These are phyloP conservation scores for Sminthopsis crassicaudata DNA, from an alignment of 2,113 vertebrate genomes.

Conservation along the genomic window DNA sequence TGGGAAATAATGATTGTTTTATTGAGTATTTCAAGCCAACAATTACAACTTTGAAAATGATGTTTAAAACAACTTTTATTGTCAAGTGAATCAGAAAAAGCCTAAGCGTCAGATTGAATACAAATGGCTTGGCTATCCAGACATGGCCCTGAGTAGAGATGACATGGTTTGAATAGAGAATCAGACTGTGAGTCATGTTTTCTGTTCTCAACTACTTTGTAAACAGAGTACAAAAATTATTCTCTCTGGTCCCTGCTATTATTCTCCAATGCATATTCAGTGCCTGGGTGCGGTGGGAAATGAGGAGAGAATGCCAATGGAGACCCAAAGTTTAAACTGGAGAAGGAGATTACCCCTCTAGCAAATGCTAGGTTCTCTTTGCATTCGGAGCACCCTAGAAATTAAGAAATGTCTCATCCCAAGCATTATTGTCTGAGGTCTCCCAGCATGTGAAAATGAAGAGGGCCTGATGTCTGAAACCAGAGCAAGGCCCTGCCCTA, in stretches of 20 bases:
- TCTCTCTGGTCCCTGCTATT: not conserved
- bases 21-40: conserved; percentile 40
- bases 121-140: conserved; percentile 47
- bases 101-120: conserved; percentile 48
- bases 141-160: conserved; percentile 3
- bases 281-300: not conserved
- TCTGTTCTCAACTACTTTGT: conserved; percentile 29
- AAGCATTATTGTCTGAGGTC: not conserved
- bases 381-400: not conserved
- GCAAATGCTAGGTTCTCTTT: not conserved
- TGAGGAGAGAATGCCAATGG: not conserved
- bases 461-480: not conserved
- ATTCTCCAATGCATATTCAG: conserved; percentile 16
- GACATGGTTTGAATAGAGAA: conserved; percentile 37
- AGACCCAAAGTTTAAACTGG: not conserved
- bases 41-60: conserved; percentile 70
- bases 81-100: conserved; percentile 58
- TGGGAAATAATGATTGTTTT: conserved; percentile 68
- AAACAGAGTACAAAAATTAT: conserved; percentile 41
- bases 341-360: not conserved
- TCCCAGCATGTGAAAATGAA: not conserved
- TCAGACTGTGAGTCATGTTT: conserved; percentile 25
- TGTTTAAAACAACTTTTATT: conserved; percentile 57
- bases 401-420: not conserved
- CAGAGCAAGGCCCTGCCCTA: not conserved